Percentiles rank a stretch among this genome's conserved stretches.
Conservation (phyloP, 2,113 vertebrate genomes). For the Lutjanus erythropterus region DNA sequence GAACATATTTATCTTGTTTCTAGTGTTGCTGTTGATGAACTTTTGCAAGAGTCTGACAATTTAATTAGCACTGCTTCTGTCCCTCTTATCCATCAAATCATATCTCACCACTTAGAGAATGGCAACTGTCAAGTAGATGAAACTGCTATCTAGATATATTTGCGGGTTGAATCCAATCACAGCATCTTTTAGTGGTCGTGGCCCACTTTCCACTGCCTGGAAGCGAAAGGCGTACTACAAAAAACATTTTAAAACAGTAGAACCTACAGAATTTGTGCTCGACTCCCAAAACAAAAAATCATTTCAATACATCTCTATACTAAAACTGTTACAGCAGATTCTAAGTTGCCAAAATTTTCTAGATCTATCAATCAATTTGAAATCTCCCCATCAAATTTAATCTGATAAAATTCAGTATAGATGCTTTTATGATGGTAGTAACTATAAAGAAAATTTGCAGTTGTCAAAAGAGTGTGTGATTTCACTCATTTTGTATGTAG, state of each 20-base stretch:
- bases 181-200: not conserved
- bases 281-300: slow-evolving; percentile 6
- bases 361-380: not conserved
- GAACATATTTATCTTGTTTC: too few species aligned
- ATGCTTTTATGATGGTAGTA: not conserved
- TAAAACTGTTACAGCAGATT: slow-evolving; percentile 12
- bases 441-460: not conserved
- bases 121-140: not conserved
- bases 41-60: slow-evolving; percentile 13
- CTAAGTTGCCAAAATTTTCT: not conserved
- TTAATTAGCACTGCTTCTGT: slow-evolving; percentile 9
- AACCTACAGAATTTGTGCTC: slow-evolving; percentile 5
- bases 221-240: slow-evolving; percentile 30
- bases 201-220: slow-evolving; percentile 21
- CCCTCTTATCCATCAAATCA: not conserved
- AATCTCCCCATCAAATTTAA: not conserved
- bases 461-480: not conserved
- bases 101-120: not conserved
- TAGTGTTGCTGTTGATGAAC: too few species aligned
- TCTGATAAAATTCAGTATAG: not conserved
- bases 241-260: slow-evolving; percentile 15
- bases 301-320: slow-evolving; percentile 27
- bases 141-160: not conserved
- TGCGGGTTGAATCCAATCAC: slow-evolving; percentile 1
- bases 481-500: not conserved